Evolutionary conservation across 2,113 vertebrate genomes (phyloP).

Genomic region (Periophthalmodon schlosseri): DNA sequence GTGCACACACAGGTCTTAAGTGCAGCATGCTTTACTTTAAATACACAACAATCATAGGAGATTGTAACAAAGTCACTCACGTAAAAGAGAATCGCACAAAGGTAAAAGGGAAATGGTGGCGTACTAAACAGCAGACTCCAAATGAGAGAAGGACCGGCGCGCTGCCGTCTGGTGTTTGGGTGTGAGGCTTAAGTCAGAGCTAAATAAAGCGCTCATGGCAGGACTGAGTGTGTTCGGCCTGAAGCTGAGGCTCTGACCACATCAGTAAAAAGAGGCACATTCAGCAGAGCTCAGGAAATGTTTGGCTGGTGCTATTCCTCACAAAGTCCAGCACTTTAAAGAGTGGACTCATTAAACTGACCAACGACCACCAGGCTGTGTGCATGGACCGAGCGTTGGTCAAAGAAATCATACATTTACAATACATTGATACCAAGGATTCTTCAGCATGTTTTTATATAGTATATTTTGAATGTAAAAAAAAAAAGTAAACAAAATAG

Average conservation of each 20-base stretch:
- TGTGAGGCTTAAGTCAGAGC: constrained; percentile 35
- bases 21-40: constrained; percentile 9
- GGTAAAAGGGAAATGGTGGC: constrained; percentile 16
- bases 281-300: constrained; percentile 45
- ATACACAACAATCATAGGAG: constrained; percentile 19
- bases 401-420: not conserved
- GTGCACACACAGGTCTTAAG: not conserved
- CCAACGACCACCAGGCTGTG: not conserved
- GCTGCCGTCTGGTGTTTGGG: constrained; percentile 31
- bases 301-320: constrained; percentile 28
- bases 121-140: constrained; percentile 25
- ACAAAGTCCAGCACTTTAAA: constrained; percentile 8
- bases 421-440: not conserved
- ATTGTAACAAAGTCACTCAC: constrained; percentile 6
- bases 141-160: constrained; percentile 32
- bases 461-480: not conserved
- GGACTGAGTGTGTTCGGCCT: constrained; percentile 26
- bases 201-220: constrained; percentile 52
- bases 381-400: not conserved
- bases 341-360: not conserved
- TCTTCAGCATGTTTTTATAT: not conserved
- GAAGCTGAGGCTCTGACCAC: constrained; percentile 38
- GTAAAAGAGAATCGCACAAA: not conserved
- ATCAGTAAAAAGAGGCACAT: constrained; percentile 42
- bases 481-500: no score